These are phyloP conservation scores for Bellardia pandia DNA, from an alignment of 2,888 invertebrate genomes.

Conservation along the genomic window DNA sequence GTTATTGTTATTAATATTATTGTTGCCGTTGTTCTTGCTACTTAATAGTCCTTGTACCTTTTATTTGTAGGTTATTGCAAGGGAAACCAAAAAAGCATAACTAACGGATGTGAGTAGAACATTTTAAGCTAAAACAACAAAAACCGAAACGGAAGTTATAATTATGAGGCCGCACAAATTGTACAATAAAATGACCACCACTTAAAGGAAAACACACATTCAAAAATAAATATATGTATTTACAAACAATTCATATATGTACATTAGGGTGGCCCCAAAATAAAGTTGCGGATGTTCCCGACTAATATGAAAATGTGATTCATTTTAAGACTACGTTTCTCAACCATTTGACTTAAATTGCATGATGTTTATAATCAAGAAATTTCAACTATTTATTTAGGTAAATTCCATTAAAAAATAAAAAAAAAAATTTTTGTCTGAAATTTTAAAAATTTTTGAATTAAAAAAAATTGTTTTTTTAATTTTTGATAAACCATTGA, in stretches of 20 bases:
- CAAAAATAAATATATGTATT: background rate
- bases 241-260: conserved; percentile 1
- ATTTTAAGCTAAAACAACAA: conserved; percentile 63
- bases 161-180: conserved; percentile 76
- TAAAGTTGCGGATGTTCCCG: no score
- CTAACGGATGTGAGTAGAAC: conserved; percentile 65
- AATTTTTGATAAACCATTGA: no score
- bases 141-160: conserved; percentile 80
- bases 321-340: no score
- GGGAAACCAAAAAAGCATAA: conserved; percentile 67
- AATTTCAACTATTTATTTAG: no score
- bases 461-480: no score
- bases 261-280: no score
- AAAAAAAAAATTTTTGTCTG: no score
- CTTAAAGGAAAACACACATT: conserved; percentile 42
- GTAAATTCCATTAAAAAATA: no score
- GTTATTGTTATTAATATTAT: conserved; percentile 50
- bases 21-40: conserved; percentile 29
- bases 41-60: conserved; percentile 49
- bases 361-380: no score
- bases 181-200: conserved; percentile 75
- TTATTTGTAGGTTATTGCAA: conserved; percentile 68
- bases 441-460: no score
- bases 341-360: no score
- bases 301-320: no score